Conservation (phyloP, 53 echinoderm and acorn worm species). For the Paracentrotus lividus region DNA sequence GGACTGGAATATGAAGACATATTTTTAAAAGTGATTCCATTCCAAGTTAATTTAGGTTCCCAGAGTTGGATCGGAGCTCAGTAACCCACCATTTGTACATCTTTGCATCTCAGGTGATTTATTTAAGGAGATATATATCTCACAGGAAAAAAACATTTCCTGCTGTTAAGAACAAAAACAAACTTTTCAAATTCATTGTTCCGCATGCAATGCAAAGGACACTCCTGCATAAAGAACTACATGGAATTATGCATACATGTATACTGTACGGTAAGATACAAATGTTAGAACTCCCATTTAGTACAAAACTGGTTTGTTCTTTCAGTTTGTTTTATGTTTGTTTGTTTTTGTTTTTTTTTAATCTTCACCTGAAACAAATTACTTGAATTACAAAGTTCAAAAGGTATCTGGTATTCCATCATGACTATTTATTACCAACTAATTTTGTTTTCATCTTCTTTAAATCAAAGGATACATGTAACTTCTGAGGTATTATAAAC, state of each 20-base stretch:
- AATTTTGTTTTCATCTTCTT: neutral
- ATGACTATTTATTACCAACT: too few relatives aligned
- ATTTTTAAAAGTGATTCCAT: too few relatives aligned
- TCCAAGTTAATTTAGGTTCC: too few relatives aligned
- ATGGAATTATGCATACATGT: neutral
- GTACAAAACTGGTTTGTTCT: neutral
- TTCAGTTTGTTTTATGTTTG: conserved; percentile 21
- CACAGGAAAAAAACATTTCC: conserved; percentile 5
- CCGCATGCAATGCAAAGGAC: neutral
- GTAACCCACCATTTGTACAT: neutral
- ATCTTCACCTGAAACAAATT: too few relatives aligned
- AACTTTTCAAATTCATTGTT: neutral
- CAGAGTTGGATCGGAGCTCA: too few relatives aligned
- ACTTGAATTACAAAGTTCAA: too few relatives aligned
- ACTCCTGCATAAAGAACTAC: neutral
- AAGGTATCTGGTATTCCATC: too few relatives aligned
- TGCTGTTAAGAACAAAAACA: neutral
- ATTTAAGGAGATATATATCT: neutral
- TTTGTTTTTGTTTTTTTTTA: too few relatives aligned
- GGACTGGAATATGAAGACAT: too few relatives aligned
- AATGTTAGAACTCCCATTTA: too few relatives aligned
- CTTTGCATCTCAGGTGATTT: neutral
- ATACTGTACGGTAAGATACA: too few relatives aligned
- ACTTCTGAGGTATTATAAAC: neutral
- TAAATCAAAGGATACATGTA: neutral